Conservation (phyloP, 2,888 invertebrate species). For the Apoda limacodes region DNA sequence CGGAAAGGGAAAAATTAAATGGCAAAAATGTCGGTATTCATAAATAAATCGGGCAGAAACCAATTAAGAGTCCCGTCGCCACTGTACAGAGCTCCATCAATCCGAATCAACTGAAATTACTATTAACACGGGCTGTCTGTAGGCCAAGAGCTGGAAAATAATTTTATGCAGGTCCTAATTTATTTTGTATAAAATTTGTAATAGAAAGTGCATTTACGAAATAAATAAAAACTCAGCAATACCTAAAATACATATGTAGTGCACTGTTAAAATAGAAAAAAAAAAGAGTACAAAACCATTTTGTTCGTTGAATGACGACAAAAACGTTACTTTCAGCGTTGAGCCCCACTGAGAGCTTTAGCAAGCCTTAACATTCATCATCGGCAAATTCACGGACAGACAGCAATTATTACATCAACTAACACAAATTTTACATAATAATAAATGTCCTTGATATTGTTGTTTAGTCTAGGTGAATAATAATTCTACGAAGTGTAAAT, state of each 20-base stretch:
- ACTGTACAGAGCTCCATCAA: constrained; percentile 33
- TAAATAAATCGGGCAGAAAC: constrained; percentile 32
- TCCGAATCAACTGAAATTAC: constrained; percentile 37
- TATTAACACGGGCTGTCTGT: constrained; percentile 29
- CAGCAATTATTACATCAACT: no score
- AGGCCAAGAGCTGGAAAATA: constrained; percentile 24
- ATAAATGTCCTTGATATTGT: no score
- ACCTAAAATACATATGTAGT: background rate
- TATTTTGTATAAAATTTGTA: no score
- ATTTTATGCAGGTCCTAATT: no score
- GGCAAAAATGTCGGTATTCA: constrained; percentile 18
- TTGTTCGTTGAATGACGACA: background rate
- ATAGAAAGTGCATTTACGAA: no score
- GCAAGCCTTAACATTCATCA: constrained; percentile 2
- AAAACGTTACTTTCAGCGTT: constrained; percentile 1
- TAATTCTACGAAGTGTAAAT: background rate
- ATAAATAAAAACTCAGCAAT: background rate
- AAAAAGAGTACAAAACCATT: no score
- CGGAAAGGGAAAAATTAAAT: constrained; percentile 16
- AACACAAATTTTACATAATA: no score
- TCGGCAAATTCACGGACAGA: no score
- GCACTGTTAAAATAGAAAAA: no score
- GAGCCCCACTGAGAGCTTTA: no score
- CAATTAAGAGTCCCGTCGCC: constrained; percentile 43
- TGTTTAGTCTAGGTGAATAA: no score